Base-by-base conservation (phyloP, 2,797 vertebrate species). In the Anguilla marmorata region DNA sequence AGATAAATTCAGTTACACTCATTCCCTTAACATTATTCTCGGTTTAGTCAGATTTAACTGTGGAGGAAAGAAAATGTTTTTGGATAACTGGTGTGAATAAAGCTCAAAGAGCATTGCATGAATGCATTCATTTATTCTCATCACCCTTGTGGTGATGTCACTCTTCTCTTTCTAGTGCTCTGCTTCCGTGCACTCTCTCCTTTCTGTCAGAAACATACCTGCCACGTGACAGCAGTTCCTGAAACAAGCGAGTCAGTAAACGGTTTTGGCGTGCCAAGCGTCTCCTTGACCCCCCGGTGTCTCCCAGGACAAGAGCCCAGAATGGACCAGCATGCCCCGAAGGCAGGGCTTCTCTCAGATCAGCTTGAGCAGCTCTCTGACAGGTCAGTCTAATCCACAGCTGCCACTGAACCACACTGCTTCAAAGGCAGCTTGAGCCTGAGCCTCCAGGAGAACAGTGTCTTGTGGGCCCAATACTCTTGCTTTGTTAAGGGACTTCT, bases 51-150 rank as follows among this genome's bases (percentile, higher is more conserved):
- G 24, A 6, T 21, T 50, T 21, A 19, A 82, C 24, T 74, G 16
- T 7, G n/a, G 48, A 52, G 63, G 50, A 56, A 54, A 69, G 16
- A 69, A n/a, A 12, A 16, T 37, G 37, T 72, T 37, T 27, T 69
- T 63, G 21, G 37, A 76, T 63, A 41, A 3, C 19, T 11, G 4
- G 30, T 2, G 11, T 45, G 87, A 37, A 82, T 84, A 2, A 63
- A 69, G 66, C 27, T 1, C 0, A 76, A 6, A 72, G 72, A 80
- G 5, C 4, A 21, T 50, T 27, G 41, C 24, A 82, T 6, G 21
- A 82, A 45, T 48, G 19, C 48, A 82, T 19, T 82, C 21, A 82
- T 82, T 82, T n/a, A 82, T 50, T 83, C 48, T 87, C 33, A 83
- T 48, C 9, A 6, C n/a, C 45, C 48, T 60, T 50, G n/a, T 52